phyloP scores from a whole-genome alignment of 1,140 invertebrate species.

The Penaeus vannamei region DNA sequence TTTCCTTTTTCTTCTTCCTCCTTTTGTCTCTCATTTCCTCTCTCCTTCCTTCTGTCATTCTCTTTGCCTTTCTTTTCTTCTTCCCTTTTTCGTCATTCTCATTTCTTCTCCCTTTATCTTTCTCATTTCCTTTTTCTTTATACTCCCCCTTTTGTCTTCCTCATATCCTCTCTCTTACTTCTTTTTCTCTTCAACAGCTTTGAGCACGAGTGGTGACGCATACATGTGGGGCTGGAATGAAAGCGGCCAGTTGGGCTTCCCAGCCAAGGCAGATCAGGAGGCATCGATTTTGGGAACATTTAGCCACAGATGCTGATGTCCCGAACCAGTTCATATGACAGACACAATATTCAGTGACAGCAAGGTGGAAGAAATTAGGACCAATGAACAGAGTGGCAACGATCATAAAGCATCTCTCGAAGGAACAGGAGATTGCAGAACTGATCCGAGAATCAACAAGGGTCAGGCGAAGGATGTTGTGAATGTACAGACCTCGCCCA shows the following conservation, averaged over 20 bases:
- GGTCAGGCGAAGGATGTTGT: slow-evolving; percentile 23
- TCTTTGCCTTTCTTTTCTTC: no score
- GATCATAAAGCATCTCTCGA: background rate
- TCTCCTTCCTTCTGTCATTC: no score
- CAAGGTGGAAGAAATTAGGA: background rate
- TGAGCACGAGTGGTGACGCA: slow-evolving; percentile 38
- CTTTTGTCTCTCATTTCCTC: no score
- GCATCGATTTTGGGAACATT: slow-evolving; percentile 19
- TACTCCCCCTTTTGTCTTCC: no score
- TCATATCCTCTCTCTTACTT: background rate
- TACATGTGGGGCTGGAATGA: slow-evolving; percentile 61
- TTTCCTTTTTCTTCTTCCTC: no score
- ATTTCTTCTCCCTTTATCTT: no score
- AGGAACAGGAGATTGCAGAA: no score
- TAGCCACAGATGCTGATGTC: slow-evolving; percentile 38
- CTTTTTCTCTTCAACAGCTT: slow-evolving; percentile 40
- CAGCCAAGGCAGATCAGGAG: slow-evolving; percentile 12
- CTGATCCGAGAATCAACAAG: slow-evolving; percentile 34
- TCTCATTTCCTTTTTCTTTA: no score
- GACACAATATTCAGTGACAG: background rate
- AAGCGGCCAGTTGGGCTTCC: slow-evolving; percentile 52
- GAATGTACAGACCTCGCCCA: slow-evolving; percentile 56
- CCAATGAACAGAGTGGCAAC: background rate
- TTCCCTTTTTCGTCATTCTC: no score
- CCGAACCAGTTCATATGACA: background rate